Percentiles rank a stretch among this genome's conserved stretches.
phyloP scores from a whole-genome alignment of 2,888 invertebrate species.

The Epistrophella euchroma region DNA sequence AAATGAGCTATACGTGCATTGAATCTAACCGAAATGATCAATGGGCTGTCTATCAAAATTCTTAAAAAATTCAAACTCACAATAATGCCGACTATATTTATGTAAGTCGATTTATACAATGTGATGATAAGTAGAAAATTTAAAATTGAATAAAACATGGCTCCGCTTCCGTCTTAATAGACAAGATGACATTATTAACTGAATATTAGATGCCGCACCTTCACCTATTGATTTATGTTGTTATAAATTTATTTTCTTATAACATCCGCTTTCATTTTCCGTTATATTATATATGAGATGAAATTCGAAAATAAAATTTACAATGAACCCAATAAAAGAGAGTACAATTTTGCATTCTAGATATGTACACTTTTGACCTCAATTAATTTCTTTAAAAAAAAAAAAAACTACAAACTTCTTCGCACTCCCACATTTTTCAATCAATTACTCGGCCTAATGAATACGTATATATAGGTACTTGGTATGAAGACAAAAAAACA shows the following conservation, averaged over 20 bases:
- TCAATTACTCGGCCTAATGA: constrained; percentile 25
- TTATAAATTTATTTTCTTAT: constrained; percentile 1
- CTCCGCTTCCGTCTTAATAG: constrained; percentile 33
- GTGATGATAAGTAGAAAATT: constrained; percentile 12
- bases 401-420: constrained; percentile 16
- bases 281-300: no score
- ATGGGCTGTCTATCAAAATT: constrained; percentile 33
- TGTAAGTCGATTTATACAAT: background rate
- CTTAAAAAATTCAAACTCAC: constrained; percentile 4
- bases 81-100: background rate
- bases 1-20: constrained; percentile 37
- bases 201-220: constrained; percentile 42
- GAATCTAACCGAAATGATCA: constrained; percentile 32
- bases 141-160: constrained; percentile 61
- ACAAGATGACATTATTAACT: constrained; percentile 56
- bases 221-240: background rate
- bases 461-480: constrained; percentile 3
- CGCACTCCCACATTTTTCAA: constrained; percentile 23
- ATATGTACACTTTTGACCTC: constrained; percentile 15
- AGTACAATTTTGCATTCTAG: background rate
- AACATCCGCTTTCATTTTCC: constrained; percentile 20
- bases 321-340: background rate
- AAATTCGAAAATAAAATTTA: background rate
- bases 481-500: background rate
- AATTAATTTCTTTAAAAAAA: constrained; percentile 31